Evolutionary conservation across 2,797 vertebrate genomes (phyloP), one percentile per base, ranked within the genome.

Genomic region (Otolemur crassicaudatus): DNA sequence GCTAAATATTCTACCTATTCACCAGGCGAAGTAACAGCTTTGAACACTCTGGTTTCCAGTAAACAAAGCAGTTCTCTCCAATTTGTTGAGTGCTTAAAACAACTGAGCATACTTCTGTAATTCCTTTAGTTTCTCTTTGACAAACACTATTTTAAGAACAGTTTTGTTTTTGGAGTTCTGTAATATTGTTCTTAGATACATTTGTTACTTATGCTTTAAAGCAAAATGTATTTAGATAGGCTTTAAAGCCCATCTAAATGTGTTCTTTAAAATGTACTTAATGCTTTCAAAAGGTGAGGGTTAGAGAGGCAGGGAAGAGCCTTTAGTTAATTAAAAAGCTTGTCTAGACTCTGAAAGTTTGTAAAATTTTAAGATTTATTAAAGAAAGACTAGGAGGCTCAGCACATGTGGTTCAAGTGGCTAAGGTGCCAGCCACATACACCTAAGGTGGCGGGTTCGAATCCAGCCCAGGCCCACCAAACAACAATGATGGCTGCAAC

Each of bases 51-150:
- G 63, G 92, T 93, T 96, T 94, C 91, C 29, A 90, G 85, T 87
- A 95, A 97, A 94, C 82, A 90, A 79, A 97, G 94, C n/a, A 56
- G 82, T 88, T 92, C 73, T 92, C 77, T 84, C 31, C 46, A 92
- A 77, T 93, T 94, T 90, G 76, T 77, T 87, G 87, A 85, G 43
- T 70, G 12, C n/a, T 91, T 73, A 69, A 91, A 84, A 87, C 87
- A 95, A 89, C 89, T 46, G 40, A 91, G 60, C 73, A 89, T 60
- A 94, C 37, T 85, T 87, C n/a, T 90, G 70, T 70, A 19, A 53
- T 63, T 93, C 27, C 20, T 96, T 96, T 58, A 89, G 60, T 93
- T 97, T 97, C 61, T 94, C 88, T 96, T 63, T 87, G 93, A 90
- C 84, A 94, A 95, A 96, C 72, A 82, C 27, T 72, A 75, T 60